Evolutionary conservation across 2,888 invertebrate genomes (phyloP).

Genomic region (Synergus umbraculus): DNA sequence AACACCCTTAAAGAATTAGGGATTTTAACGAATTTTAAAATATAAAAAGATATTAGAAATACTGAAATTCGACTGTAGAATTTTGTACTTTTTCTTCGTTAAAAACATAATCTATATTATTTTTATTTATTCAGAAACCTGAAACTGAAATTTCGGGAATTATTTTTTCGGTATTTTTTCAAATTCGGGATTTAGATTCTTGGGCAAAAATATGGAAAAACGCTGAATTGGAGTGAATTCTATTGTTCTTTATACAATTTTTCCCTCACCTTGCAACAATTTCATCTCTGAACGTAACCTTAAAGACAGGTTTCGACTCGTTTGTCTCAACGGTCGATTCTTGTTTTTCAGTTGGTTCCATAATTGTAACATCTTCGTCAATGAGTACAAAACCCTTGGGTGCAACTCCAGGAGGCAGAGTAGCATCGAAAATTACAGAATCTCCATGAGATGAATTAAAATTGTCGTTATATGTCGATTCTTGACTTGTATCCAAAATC

Average conservation of each 20-base stretch:
- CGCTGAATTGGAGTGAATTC: neutral
- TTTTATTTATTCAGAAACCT: no score
- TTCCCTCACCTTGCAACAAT: conserved; percentile 64
- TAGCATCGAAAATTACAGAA: conserved; percentile 49
- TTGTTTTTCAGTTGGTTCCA: neutral
- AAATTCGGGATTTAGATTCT: no score
- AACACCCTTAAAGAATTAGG: no score
- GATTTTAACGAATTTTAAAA: no score
- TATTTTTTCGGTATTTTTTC: no score
- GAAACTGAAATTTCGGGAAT: no score
- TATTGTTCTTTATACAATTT: no score
- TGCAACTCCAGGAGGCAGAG: conserved; percentile 62
- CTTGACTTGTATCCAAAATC: conserved; percentile 60
- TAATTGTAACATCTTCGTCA: conserved; percentile 56
- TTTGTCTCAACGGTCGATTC: conserved; percentile 1
- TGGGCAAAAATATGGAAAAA: neutral
- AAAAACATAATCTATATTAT: no score
- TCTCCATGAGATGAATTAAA: conserved; percentile 40
- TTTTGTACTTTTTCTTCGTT: no score
- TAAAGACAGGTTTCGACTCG: conserved; percentile 64
- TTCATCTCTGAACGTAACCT: conserved; percentile 70
- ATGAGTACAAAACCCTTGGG: conserved; percentile 60
- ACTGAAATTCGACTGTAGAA: no score
- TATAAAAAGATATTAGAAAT: no score
- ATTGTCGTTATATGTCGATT: conserved; percentile 47